Evolutionary conservation across 2,888 invertebrate genomes (phyloP), one percentile per base, ranked within the genome.

Genomic region (Stenotaenia linearis): DNA sequence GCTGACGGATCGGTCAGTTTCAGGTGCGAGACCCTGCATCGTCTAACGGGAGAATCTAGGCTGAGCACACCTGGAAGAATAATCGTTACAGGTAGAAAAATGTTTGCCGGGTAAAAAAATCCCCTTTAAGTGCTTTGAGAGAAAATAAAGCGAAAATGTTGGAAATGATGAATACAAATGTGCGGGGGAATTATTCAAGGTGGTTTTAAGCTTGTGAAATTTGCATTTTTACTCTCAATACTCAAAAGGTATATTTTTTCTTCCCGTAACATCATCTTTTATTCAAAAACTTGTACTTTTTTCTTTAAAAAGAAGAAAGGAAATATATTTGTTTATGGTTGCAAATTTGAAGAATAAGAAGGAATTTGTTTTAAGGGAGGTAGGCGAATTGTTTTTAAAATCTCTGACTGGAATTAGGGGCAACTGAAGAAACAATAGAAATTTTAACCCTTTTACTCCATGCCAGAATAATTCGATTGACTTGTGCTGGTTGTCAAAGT

Each of bases 51-150:
- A 15, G 50, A 76, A 21, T 74, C 80, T 6, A 80, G 78, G 32
- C 28, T 78, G 18, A 81, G 81, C 69, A 79, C 81, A 18, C 78
- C 79, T 35, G 81, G 81, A 69, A 80, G 77, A 77, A 75, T 81
- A 23, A 50, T 80, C 10, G 81, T 81, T 37, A 81, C 78, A 50
- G 80, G 81, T 81, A 79, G n/a, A n/a, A n/a, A n/a, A n/a, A n/a
- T n/a, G n/a, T n/a, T n/a, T n/a, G n/a, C n/a, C n/a, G n/a, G n/a
- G n/a, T n/a, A 45, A 45, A 45, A 45, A 12, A 7, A 45, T 45
- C 45, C 6, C 12, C 45, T 45, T 45, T 45, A 45, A 45, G 45
- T 32, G 32, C 32, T 32, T 32, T 32, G 69, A 28, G 25, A 69
- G 69, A 25, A 28, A 23, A 9, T 23, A 69, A 28, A 28, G 28